Evolutionary conservation across 1,140 invertebrate species (phyloP).

Genomic region (Euura lappo): DNA sequence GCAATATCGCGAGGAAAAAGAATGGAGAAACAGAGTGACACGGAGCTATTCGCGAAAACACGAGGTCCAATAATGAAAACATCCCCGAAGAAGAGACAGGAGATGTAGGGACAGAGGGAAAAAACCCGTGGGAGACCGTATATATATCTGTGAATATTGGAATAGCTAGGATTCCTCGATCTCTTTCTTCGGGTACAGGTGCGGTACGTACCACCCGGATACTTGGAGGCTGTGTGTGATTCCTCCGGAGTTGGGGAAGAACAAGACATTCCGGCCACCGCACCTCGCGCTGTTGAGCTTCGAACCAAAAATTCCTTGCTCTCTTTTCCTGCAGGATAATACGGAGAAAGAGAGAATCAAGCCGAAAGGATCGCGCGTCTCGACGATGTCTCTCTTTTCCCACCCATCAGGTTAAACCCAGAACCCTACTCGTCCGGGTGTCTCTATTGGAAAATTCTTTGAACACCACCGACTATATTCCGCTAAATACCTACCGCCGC

Average conservation of each 20-base stretch:
- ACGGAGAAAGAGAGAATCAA: slow-evolving; percentile 32
- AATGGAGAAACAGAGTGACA: no score
- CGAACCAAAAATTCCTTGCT: no score
- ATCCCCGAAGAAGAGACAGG: neutral
- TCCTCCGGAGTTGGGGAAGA: slow-evolving; percentile 22
- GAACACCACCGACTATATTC: neutral
- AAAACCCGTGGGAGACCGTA: slow-evolving; percentile 1
- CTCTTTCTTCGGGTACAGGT: slow-evolving; percentile 33
- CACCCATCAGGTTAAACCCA: neutral
- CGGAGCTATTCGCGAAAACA: no score
- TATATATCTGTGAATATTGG: slow-evolving; percentile 54
- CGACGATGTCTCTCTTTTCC: slow-evolving; percentile 20
- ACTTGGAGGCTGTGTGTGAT: slow-evolving; percentile 41
- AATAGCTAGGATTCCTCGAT: slow-evolving; percentile 46
- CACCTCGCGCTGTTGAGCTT: neutral
- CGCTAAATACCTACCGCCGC: no score
- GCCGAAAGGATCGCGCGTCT: slow-evolving; percentile 40
- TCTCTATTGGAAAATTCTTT: slow-evolving; percentile 5
- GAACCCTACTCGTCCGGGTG: neutral
- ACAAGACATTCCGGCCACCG: slow-evolving; percentile 44
- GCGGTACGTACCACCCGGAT: slow-evolving; percentile 18
- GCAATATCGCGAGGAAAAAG: no score
- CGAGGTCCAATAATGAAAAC: neutral
- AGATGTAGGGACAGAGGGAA: slow-evolving; percentile 13
- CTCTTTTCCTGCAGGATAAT: neutral